Percentiles rank a stretch among this genome's conserved stretches.
Evolutionary conservation across 2,797 vertebrate genomes (phyloP).

Genomic region (Onychomys leucogaster): DNA sequence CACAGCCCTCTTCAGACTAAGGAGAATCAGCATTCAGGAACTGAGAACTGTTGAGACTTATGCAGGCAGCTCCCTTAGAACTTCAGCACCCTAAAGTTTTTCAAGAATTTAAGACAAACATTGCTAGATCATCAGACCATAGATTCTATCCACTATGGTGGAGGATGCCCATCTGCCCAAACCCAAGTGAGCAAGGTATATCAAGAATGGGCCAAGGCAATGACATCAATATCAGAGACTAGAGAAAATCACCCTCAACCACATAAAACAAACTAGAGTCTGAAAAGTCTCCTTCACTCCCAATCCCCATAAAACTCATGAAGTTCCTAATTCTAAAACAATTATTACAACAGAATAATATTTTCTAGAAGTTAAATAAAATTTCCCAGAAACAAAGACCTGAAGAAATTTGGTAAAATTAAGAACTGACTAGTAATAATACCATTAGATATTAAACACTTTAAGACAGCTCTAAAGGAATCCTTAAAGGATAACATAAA

Average conservation of each 20-base stretch:
- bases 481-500: neutral
- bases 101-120: constrained; percentile 3
- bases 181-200: neutral
- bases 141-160: no score
- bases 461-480: neutral
- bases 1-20: neutral
- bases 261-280: constrained; percentile 5
- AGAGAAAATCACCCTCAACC: neutral
- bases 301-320: neutral
- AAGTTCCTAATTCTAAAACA: constrained; percentile 17
- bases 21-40: neutral
- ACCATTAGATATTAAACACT: constrained; percentile 14
- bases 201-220: neutral
- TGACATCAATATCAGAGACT: neutral
- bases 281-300: neutral
- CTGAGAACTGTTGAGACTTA: neutral
- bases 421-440: constrained; percentile 2
- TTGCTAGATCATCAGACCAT: neutral
- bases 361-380: neutral
- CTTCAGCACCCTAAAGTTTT: neutral
- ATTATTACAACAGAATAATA: neutral
- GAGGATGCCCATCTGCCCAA: neutral
- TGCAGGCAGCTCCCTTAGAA: neutral
- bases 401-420: neutral
- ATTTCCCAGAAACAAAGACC: neutral